Conservation (phyloP, 2,888 invertebrate genomes). For the Euspilapteryx auroguttella region DNA sequence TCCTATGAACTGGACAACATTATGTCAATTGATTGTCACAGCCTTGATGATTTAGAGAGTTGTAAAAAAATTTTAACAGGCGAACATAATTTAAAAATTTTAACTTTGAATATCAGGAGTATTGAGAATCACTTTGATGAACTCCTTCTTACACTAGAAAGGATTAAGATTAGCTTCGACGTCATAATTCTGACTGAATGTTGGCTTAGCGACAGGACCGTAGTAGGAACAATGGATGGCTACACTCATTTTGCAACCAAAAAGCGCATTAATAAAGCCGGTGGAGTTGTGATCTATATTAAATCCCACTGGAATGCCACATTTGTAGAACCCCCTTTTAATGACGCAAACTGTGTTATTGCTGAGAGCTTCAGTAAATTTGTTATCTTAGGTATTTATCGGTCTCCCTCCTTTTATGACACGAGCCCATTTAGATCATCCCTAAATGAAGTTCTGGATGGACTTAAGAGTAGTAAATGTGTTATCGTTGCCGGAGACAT, state of each 20-base stretch:
- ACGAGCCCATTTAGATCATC: background rate
- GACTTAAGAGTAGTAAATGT: background rate
- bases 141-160: background rate
- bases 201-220: background rate
- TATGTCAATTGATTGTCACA: background rate
- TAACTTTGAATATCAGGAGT: background rate
- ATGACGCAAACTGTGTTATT: background rate
- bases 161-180: background rate
- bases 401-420: background rate
- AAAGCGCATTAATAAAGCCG: background rate
- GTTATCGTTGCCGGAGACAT: background rate
- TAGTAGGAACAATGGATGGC: background rate
- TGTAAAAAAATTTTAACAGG: background rate
- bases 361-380: background rate
- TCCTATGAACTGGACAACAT: background rate
- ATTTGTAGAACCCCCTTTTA: background rate
- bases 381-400: background rate
- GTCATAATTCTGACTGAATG: background rate
- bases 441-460: background rate
- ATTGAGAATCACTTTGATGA: background rate
- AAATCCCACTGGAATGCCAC: background rate
- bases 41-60: background rate
- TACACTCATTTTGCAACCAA: background rate
- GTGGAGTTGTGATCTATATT: background rate
- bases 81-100: background rate